A percentile compares a stretch with the other conserved stretches of the same genome.
Evolutionary conservation across 2,888 invertebrate genomes (phyloP).

Genomic region (Chrysolina oricalcia): DNA sequence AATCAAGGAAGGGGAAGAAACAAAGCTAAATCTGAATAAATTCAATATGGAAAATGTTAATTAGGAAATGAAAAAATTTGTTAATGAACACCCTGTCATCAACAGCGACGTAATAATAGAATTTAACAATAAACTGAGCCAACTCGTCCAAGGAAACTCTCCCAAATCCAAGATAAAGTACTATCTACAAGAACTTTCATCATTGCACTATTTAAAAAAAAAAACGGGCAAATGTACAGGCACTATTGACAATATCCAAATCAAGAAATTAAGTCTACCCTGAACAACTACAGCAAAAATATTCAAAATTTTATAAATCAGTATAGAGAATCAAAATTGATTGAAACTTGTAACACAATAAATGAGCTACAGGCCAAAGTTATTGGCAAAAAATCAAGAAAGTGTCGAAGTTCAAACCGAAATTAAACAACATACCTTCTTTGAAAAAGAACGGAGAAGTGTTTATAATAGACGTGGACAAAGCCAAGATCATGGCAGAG

Average conservation of each 20-base stretch:
- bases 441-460: slow-evolving; percentile 17
- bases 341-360: slow-evolving; percentile 35
- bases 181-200: too few relatives aligned
- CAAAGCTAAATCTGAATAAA: slow-evolving; percentile 8
- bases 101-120: slow-evolving; percentile 23
- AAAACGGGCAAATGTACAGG: too few relatives aligned
- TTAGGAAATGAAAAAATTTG: too few relatives aligned
- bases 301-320: too few relatives aligned
- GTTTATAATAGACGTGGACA: background rate
- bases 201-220: too few relatives aligned
- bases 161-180: too few relatives aligned
- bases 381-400: too few relatives aligned
- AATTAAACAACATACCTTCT: slow-evolving; percentile 17
- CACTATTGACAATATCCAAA: too few relatives aligned
- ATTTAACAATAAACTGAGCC: background rate
- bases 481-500: slow-evolving; percentile 8
- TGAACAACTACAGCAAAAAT: too few relatives aligned
- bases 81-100: slow-evolving; percentile 7
- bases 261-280: too few relatives aligned
- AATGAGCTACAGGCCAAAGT: slow-evolving; percentile 30
- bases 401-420: slow-evolving; percentile 31
- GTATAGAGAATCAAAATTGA: slow-evolving; percentile 31
- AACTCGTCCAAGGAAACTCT: slow-evolving; percentile 13
- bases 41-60: too few relatives aligned
- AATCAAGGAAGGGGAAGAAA: background rate